phyloP scores from a whole-genome alignment of 2,797 vertebrate species.

The Phrynocephalus forsythii region DNA sequence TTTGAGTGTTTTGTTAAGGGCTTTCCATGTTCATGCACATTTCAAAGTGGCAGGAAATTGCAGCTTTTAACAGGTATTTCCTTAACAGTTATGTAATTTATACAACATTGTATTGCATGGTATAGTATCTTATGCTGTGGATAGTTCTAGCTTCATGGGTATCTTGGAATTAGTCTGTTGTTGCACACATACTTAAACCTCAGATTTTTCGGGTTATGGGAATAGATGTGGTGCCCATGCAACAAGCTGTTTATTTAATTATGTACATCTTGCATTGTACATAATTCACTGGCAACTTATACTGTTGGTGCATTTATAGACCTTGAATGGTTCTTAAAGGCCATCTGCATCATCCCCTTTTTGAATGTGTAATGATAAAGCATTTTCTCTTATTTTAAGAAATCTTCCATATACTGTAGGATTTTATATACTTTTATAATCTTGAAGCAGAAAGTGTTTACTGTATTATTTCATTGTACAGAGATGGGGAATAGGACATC shows the following conservation, averaged over 20 bases:
- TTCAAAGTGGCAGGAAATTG: no score
- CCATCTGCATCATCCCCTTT: neutral
- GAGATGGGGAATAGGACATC: no score
- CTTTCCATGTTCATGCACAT: no score
- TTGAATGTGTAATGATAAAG: neutral
- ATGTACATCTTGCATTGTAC: neutral
- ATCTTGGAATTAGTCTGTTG: no score
- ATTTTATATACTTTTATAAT: neutral
- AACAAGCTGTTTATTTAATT: neutral
- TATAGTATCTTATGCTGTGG: no score
- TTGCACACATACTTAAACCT: no score
- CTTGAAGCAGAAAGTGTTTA: neutral
- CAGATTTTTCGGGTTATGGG: neutral
- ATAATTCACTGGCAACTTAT: neutral
- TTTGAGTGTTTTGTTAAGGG: no score
- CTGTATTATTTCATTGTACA: neutral
- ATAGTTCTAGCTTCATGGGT: no score
- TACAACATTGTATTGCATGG: no score
- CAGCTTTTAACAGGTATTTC: no score
- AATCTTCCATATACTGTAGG: neutral
- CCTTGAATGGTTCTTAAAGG: neutral
- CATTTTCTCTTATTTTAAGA: neutral
- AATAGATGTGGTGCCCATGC: neutral
- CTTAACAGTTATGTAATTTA: no score
- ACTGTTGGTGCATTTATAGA: neutral